Base-by-base conservation (phyloP, 2,888 invertebrate genomes). In the Stramonita haemastoma region DNA sequence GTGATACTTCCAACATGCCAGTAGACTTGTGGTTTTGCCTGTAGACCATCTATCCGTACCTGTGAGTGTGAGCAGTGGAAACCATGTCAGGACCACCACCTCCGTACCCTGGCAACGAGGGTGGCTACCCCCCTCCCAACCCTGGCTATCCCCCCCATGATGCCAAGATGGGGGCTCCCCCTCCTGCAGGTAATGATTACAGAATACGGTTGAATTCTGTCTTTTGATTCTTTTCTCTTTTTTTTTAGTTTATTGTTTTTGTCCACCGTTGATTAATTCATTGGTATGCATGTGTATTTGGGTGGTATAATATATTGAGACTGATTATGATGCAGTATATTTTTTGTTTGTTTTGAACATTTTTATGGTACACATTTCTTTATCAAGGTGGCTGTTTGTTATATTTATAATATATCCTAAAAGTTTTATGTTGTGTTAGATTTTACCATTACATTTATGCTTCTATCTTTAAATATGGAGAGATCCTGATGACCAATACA, bases 31-130 rank as follows among this genome's bases (percentile, higher is more conserved):
- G 46, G 46, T 46, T 46, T 8, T 46, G 46, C 46, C 46, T 8
- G 46, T 46, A 46, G 46, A 46, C 46, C 8, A 8, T n/a, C n/a
- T n/a, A n/a, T n/a, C 46, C 4, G 46, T 79, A 19, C 32, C 77
- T 79, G 32, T 79, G 77, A 79, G 13, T 79, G 32, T 79, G 77
- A 79, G 13, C 32, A 19, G 77, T 32, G 46, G 8, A 32, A 60
- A 66, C 22, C 22, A 88, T 81, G 83, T 88, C 88, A 34, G 84
- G 60, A 36, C 88, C 88, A 29, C 88, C 88, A 5, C 88, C 88
- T 70, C 88, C 88, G 0, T 88, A 88, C 70, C 88, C 88, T 66
- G 88, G 88, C 60, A 32, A 60, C 36, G 88, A 84, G 17, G 66
- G 66, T 56, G 66, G 60, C 46, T 88, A 88, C 88, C 88, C 88